Evolutionary conservation across 2,113 vertebrate genomes (phyloP).

Genomic region (Poecilia latipinna): DNA sequence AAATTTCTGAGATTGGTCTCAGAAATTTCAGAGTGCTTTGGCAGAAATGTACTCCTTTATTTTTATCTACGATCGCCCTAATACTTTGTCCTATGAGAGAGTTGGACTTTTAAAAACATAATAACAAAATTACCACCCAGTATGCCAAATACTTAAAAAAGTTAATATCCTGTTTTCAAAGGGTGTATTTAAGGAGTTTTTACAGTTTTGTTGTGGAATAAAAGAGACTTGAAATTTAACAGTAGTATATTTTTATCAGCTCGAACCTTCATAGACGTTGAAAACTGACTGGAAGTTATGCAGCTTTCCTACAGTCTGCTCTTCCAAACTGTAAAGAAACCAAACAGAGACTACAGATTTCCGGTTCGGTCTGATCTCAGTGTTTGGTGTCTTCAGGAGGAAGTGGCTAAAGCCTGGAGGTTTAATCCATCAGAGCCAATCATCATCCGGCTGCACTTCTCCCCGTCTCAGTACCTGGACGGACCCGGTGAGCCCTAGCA

Average conservation of each 20-base stretch:
- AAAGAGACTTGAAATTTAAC: background rate
- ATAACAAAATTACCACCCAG: no score
- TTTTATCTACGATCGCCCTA: no score
- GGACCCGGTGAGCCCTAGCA: conserved; percentile 87
- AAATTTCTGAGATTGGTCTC: no score
- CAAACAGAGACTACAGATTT: background rate
- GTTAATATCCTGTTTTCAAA: no score
- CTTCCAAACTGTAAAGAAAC: background rate
- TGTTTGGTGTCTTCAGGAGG: conserved; percentile 77
- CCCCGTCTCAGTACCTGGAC: conserved; percentile 91
- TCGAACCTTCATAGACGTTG: background rate
- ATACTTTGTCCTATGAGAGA: no score
- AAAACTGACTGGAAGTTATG: background rate
- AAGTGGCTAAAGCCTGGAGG: conserved; percentile 89
- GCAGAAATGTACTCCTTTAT: no score
- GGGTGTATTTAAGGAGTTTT: background rate
- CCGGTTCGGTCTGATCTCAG: background rate
- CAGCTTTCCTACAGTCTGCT: background rate
- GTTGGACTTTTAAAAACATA: no score
- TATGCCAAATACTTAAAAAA: no score
- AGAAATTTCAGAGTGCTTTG: no score
- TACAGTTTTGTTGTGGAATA: background rate
- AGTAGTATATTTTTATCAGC: background rate
- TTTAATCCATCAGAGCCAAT: conserved; percentile 89
- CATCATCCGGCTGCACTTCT: conserved; percentile 88